Evolutionary conservation across 2,113 vertebrate species (phyloP).

Genomic region (Ophiodon elongatus): DNA sequence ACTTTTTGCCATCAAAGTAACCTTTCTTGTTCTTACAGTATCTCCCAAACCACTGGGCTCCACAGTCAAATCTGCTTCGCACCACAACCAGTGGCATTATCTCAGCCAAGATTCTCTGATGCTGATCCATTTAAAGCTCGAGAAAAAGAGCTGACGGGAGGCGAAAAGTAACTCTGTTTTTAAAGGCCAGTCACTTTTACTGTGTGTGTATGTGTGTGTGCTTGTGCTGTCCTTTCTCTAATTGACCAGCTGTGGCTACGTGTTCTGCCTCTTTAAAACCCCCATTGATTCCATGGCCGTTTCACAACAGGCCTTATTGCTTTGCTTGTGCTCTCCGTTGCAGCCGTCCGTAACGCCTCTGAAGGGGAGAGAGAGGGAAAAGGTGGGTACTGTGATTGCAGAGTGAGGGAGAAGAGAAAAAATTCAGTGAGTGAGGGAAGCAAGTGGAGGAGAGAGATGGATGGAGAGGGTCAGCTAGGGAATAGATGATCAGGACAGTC

Average conservation of each 20-base stretch:
- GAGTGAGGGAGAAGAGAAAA: slow-evolving; percentile 4
- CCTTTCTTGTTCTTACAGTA: slow-evolving; percentile 6
- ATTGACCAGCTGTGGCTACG: slow-evolving; percentile 79
- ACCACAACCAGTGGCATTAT: slow-evolving; percentile 40
- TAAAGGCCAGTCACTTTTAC: slow-evolving; percentile 68
- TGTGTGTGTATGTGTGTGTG: slow-evolving; percentile 17
- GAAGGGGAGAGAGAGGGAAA: slow-evolving; percentile 25
- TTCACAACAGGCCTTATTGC: slow-evolving; percentile 69
- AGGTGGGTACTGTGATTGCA: slow-evolving; percentile 11
- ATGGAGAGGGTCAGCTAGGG: neutral
- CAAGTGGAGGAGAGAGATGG: slow-evolving; percentile 3
- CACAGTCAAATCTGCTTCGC: slow-evolving; percentile 9
- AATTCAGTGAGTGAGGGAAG: slow-evolving; percentile 1
- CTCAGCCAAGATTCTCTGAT: slow-evolving; percentile 56
- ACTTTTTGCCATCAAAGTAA: slow-evolving; percentile 16
- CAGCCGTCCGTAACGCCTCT: slow-evolving; percentile 45
- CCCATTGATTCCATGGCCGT: slow-evolving; percentile 71
- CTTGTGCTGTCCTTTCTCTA: slow-evolving; percentile 75
- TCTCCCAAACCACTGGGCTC: slow-evolving; percentile 27
- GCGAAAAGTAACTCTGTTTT: slow-evolving; percentile 73
- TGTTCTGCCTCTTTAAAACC: slow-evolving; percentile 74
- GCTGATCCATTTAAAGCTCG: slow-evolving; percentile 63
- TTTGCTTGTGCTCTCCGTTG: slow-evolving; percentile 65
- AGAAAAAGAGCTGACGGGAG: slow-evolving; percentile 74
- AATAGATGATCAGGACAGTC: neutral